Evolutionary conservation across 2,113 vertebrate genomes (phyloP), one percentile per base, ranked within the genome.

Genomic region (Aix galericulata): DNA sequence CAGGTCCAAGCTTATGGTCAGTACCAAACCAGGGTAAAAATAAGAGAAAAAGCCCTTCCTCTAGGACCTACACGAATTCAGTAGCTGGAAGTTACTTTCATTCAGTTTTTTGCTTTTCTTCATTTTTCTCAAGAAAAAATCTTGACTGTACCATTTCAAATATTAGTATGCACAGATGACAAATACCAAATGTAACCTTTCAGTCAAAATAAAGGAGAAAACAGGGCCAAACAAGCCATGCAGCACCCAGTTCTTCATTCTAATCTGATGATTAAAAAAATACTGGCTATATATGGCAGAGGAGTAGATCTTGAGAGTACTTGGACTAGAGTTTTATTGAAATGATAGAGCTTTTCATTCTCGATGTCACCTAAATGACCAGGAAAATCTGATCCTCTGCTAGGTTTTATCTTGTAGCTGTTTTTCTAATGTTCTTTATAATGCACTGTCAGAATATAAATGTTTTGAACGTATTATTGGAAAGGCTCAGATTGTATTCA

Each of bases 331-430:
- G 58, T 77, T 92, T 69, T 79, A 27, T 56, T 75, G 29, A 68
- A 86, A 79, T 48, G 1, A 23, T 91, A 53, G 7, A 79, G 53
- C 42, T 91, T 91, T 91, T 89, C 23, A 40, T 79, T 94, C 62
- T 84, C 14, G 17, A 72, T 40, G 86, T 84, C 67, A 48, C 40
- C 46, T 79, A 59, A 73, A 55, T 69, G 13, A 69, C 14, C 13
- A 3, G 63, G 36, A 58, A 85, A 44, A 67, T 72, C 18, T 58
- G 83, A 58, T 84, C 21, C 21, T 79, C 46, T 17, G 31, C 40
- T 75, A 48, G 26, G 9, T 52, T 94, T 96, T 75, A 50, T 68
- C n/a, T 85, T 87, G 38, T 69, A 84, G n/a, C 50, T 93, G n/a
- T 59, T 94, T 87, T 91, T 82, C 67, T 79, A 32, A 64, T 44